A percentile compares a stretch with the other conserved stretches of the same genome.
phyloP scores from a whole-genome alignment of 1,140 invertebrate species.

The Scaptomyza hsui region DNA sequence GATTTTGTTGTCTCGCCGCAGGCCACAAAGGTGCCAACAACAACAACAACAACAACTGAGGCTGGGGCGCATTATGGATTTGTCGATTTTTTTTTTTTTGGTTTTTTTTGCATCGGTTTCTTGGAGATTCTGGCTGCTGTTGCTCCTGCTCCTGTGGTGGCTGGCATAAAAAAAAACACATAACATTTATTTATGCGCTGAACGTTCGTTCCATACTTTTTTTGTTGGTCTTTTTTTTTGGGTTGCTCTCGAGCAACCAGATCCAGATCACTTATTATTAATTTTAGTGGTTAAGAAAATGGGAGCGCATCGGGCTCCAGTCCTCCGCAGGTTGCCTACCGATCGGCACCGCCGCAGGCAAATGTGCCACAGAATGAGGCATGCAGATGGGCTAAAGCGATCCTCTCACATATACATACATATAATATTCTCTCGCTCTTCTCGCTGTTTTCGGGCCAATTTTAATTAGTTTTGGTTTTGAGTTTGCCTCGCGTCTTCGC shows the following conservation, averaged over 20 bases:
- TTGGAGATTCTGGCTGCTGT: slow-evolving; percentile 5
- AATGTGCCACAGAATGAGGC: slow-evolving; percentile 58
- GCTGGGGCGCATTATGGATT: slow-evolving; percentile 70
- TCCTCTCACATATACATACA: slow-evolving; percentile 10
- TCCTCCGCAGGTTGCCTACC: slow-evolving; percentile 19
- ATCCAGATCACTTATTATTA: slow-evolving; percentile 84
- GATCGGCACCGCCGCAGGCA: slow-evolving; percentile 75
- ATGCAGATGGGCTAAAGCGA: slow-evolving; percentile 77
- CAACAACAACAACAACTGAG: slow-evolving; percentile 20
- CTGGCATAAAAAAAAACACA: slow-evolving; percentile 79
- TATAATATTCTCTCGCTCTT: slow-evolving; percentile 8
- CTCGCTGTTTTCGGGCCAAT: slow-evolving; percentile 77
- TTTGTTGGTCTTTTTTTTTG: slow-evolving; percentile 8
- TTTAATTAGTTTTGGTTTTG: slow-evolving; percentile 84
- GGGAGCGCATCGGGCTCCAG: slow-evolving; percentile 49
- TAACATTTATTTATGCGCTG: slow-evolving; percentile 80
- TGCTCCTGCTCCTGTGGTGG: slow-evolving; percentile 69
- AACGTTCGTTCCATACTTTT: slow-evolving; percentile 46
- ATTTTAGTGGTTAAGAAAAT: slow-evolving; percentile 84
- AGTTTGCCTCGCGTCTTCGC: slow-evolving; percentile 39
- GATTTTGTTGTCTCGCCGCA: slow-evolving; percentile 83
- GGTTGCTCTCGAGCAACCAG: slow-evolving; percentile 59
- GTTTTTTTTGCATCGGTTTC: slow-evolving; percentile 23
- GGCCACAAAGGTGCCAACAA: slow-evolving; percentile 82
- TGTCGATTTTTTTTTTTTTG: slow-evolving; percentile 45